Percentiles rank a stretch among this genome's conserved stretches.
Conservation (phyloP, 23 tunicate genomes). For the Oikopleura vanhoeffeni region DNA sequence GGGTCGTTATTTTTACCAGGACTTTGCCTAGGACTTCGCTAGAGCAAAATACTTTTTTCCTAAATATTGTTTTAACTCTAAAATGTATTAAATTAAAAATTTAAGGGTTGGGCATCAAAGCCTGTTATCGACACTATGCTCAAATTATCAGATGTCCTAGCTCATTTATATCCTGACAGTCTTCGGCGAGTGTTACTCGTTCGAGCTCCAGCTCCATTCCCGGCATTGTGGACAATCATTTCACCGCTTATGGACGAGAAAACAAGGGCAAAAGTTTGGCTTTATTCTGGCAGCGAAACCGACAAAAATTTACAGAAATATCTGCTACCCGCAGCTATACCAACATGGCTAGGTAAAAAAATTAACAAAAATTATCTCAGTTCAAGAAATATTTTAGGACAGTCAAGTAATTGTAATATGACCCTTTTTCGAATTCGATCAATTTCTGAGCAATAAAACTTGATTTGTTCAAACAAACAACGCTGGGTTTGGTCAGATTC, state of each 20-base stretch:
- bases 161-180: slow-evolving; percentile 9
- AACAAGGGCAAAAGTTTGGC: slow-evolving; percentile 7
- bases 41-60: no score
- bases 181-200: neutral
- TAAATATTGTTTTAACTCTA: no score
- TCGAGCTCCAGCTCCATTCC: slow-evolving; percentile 7
- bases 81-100: no score
- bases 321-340: neutral
- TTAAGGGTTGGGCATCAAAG: slow-evolving; percentile 1
- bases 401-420: no score
- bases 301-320: neutral
- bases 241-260: slow-evolving; percentile 8
- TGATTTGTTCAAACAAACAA: no score
- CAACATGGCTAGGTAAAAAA: slow-evolving; percentile 15
- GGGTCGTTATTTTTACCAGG: no score
- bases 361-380: no score
- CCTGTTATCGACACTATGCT: slow-evolving; percentile 14
- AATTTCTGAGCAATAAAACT: no score
- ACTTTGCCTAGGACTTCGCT: no score
- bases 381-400: no score
- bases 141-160: neutral
- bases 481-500: no score
- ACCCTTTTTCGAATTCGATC: no score
- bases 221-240: neutral
- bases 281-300: slow-evolving; percentile 5